Evolutionary conservation across 2,888 invertebrate species (phyloP), one percentile per base, ranked within the genome.

Genomic region (Melipona bicolor): DNA sequence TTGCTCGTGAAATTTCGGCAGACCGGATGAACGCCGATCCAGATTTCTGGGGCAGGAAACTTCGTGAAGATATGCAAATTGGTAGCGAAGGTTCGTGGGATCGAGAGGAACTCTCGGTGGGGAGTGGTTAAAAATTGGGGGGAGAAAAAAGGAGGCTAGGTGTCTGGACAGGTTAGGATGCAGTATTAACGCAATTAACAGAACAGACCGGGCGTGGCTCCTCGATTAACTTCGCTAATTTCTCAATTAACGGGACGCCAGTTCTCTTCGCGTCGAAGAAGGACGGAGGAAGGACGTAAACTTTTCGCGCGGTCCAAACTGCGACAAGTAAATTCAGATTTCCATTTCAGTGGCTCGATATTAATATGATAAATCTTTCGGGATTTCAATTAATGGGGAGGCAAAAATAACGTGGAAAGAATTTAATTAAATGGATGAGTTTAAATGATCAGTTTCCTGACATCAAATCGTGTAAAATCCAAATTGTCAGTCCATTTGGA

Each of bases 221-320:
- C 90, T 90, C 90, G 86, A 91, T 91, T 89, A 90, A 88, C 87
- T 89, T 81, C 81, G 86, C 86, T 87, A 90, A 91, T 91, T 87
- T 90, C 88, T 89, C 91, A 84, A 90, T 91, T 91, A 91, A 89
- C 87, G 71, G 76, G 69, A 62, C 1, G 70, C 67, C 32, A 68
- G 76, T 68, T 32, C 72, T 68, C 32, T 13, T 43, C 52, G 27
- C 17, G 54, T 11, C 17, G 11, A n/a, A 56, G 52, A 0, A 9
- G 54, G 27, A 67, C 21, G 21, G n/a, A 27, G 56, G n/a, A 27
- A 43, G 24, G n/a, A 64, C 32, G 13, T 19, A 56, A 64, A 67
- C 61, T 70, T 62, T 67, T 49, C 21, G 21, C 32, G 52, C 0
- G 17, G 64, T 15, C 15, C 65, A 75, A 79, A 49, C 52, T 54